Conservation (phyloP, 2,888 invertebrate species). For the Phaonia tiefii region DNA sequence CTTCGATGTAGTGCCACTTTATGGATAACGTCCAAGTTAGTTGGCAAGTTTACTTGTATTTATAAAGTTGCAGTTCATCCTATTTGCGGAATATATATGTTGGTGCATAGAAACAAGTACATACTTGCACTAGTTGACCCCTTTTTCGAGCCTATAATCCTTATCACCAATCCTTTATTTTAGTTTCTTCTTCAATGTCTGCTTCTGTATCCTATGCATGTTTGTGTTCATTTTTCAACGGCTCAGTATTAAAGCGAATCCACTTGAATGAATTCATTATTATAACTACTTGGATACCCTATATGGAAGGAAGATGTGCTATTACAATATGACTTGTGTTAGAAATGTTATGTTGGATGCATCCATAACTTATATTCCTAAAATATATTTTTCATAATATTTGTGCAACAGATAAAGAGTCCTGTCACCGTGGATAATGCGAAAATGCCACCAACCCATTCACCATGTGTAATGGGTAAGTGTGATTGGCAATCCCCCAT, state of each 20-base stretch:
- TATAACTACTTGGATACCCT: conserved; percentile 35
- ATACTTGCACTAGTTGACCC: conserved; percentile 49
- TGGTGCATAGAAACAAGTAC: conserved; percentile 10
- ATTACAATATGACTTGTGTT: background rate
- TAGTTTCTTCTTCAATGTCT: conserved; percentile 31
- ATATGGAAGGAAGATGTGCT: background rate
- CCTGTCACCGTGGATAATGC: too few species aligned
- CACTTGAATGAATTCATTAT: conserved; percentile 63
- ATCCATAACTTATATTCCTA: too few species aligned
- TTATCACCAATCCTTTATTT: conserved; percentile 62
- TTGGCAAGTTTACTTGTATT: background rate
- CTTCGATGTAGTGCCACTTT: too few species aligned
- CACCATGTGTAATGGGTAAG: too few species aligned
- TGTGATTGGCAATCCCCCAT: too few species aligned
- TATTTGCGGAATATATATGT: conserved; percentile 17
- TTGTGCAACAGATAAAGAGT: too few species aligned
- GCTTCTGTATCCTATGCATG: conserved; percentile 29
- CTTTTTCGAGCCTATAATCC: conserved; percentile 61
- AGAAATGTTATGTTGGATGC: background rate
- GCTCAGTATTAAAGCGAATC: conserved; percentile 61
- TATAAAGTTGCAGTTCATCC: conserved; percentile 15
- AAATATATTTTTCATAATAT: too few species aligned
- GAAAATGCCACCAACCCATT: too few species aligned
- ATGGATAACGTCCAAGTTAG: background rate
- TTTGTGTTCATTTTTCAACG: conserved; percentile 40